Percentiles rank a stretch among this genome's conserved stretches.
These are phyloP conservation scores for Coregonus ussuriensis DNA, from an alignment of 2,797 vertebrate genomes.

Conservation along the genomic window DNA sequence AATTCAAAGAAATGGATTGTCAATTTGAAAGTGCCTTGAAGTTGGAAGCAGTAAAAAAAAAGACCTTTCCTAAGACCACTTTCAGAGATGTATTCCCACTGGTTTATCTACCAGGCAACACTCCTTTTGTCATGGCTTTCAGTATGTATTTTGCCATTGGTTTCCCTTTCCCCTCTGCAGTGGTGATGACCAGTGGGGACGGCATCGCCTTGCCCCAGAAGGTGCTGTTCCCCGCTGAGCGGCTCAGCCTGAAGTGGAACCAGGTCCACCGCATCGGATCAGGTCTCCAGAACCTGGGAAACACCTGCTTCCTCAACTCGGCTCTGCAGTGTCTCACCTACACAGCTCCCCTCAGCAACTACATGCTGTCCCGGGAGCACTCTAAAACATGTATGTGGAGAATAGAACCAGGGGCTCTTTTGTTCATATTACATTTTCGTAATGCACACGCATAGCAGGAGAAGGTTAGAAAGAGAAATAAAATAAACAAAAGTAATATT, in stretches of 20 bases:
- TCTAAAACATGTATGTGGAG: slow-evolving; percentile 87
- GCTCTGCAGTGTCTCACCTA: slow-evolving; percentile 95
- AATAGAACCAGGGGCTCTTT: background rate
- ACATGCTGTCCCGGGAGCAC: slow-evolving; percentile 95
- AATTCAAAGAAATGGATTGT: background rate
- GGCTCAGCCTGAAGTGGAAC: slow-evolving; percentile 91
- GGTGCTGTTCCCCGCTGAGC: slow-evolving; percentile 91
- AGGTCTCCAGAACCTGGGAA: slow-evolving; percentile 95
- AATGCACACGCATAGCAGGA: background rate
- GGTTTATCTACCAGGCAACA: background rate
- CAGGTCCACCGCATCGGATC: slow-evolving; percentile 89
- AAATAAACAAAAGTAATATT: background rate
- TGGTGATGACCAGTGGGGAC: slow-evolving; percentile 79
- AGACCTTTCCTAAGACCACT: background rate
- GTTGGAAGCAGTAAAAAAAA: background rate
- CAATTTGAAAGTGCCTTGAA: background rate
- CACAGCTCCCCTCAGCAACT: slow-evolving; percentile 92
- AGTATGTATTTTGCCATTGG: slow-evolving; percentile 30
- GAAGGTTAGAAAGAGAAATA: too few relatives aligned
- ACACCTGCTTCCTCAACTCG: slow-evolving; percentile 96
- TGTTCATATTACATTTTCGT: background rate
- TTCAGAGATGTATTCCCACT: background rate
- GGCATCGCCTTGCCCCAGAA: slow-evolving; percentile 91
- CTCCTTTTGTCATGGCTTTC: slow-evolving; percentile 2
- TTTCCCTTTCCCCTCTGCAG: slow-evolving; percentile 52